Evolutionary conservation across 2,888 invertebrate genomes (phyloP).

Genomic region (Ashinkailepas kermadecensis): DNA sequence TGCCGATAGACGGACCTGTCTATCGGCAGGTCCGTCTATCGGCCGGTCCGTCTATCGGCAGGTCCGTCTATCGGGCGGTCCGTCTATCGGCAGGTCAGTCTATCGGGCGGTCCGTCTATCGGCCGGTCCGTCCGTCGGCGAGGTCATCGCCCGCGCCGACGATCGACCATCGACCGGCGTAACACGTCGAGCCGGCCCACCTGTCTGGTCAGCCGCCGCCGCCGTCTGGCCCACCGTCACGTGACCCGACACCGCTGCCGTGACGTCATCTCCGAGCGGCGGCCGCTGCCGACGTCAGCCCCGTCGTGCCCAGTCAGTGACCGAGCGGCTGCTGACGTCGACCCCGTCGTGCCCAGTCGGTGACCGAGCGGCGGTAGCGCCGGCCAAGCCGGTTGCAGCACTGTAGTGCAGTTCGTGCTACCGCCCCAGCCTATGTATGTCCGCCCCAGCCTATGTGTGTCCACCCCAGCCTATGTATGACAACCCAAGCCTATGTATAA

Average conservation of each 20-base stretch:
- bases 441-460: too few species aligned
- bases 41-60: too few species aligned
- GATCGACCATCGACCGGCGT: not conserved
- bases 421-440: too few species aligned
- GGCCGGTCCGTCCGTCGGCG: not conserved
- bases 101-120: too few species aligned
- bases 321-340: not conserved
- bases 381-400: not conserved
- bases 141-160: not conserved
- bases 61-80: too few species aligned
- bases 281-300: not conserved
- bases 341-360: not conserved
- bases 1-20: too few species aligned
- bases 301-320: not conserved
- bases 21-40: too few species aligned
- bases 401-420: too few species aligned
- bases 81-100: too few species aligned
- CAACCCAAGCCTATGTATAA: too few species aligned
- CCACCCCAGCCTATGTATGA: too few species aligned
- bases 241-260: not conserved
- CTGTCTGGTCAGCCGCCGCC: not conserved
- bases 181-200: not conserved
- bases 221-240: not conserved
- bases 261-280: slow-evolving; percentile 9
- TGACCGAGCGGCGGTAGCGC: not conserved